Base-by-base conservation (phyloP, 92 coral and sea anemone species). In the Epizoanthus rinbou region DNA sequence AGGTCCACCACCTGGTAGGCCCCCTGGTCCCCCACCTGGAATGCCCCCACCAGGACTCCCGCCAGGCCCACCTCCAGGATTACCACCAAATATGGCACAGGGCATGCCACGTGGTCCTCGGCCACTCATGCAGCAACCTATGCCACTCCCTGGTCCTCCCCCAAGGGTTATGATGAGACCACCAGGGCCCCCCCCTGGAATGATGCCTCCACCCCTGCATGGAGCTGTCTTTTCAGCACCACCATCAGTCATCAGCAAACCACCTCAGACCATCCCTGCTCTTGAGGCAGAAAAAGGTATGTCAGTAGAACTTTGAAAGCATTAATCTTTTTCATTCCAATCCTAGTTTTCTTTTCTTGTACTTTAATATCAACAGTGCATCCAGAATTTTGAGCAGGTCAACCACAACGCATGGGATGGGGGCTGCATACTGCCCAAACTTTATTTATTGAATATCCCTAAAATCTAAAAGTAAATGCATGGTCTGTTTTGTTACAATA, bases 141-240 rank as follows among this genome's bases (percentile, higher is more conserved):
- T 92, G 89, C 86, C 88, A 45, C 93, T 91, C 0, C 98, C 97
- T 8, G 90, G 90, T 19, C 87, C 89, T 7, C 80, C 90, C 57
- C 96, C 97, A 19, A 97, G 98, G 39, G 93, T 92, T 15, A 93
- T 93, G 95, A 83, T 83, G 35, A 85, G 93, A 64, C 98, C 98
- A 16, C 98, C 98, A 65, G 92, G 93, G 5, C 96, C 91, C 24
- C 98, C 98, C 23, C 91, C 92, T 21, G 94, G 94, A 17, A 87
- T 96, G 98, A 83, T 96, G 92, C 89, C 80, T 3, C 91, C 92
- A 23, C 86, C 92, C n/a, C 95, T 91, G 18, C 98, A 91, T 67
- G 99, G 99, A 17, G 98, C 99, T 15, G 91, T 96, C 37, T 86
- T 96, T 76, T 96, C 99, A 22, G 99, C 99, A 25, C 99, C 99